Percentiles rank a stretch among this genome's conserved stretches.
Conservation (phyloP, 1,140 invertebrate genomes). For the Papilio polytes region DNA sequence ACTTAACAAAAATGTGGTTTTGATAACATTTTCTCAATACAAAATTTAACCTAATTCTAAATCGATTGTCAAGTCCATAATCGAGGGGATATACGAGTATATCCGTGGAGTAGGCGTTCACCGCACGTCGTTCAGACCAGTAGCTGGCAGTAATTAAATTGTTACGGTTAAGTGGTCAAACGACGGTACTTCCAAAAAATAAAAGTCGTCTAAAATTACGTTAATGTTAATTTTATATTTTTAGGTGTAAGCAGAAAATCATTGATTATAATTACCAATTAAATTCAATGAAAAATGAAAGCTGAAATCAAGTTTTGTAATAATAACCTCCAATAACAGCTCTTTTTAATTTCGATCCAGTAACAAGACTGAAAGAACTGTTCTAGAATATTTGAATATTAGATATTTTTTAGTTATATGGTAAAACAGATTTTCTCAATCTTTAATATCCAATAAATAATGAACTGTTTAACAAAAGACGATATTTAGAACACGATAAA, state of each 20-base stretch:
- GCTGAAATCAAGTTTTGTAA: not conserved
- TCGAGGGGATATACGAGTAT: not conserved
- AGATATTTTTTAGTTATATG: too few relatives aligned
- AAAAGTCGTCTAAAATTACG: not conserved
- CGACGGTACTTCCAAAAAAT: constrained; percentile 38
- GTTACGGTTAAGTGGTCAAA: constrained; percentile 48
- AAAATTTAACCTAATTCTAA: not conserved
- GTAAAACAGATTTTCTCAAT: too few relatives aligned
- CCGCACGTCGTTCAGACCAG: constrained; percentile 30
- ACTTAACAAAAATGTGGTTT: not conserved
- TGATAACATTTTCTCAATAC: not conserved
- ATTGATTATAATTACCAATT: not conserved
- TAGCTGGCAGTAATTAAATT: constrained; percentile 50
- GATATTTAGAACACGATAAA: too few relatives aligned
- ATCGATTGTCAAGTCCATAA: constrained; percentile 19
- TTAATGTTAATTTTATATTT: constrained; percentile 30
- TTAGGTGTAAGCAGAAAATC: not conserved
- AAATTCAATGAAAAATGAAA: not conserved
- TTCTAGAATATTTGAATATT: too few relatives aligned
- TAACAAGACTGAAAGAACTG: too few relatives aligned
- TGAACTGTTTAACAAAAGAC: too few relatives aligned
- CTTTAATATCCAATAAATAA: too few relatives aligned
- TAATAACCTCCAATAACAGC: too few relatives aligned
- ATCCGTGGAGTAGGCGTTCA: not conserved
- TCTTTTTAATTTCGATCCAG: too few relatives aligned